phyloP scores from a whole-genome alignment of 2,888 invertebrate species.

The Drosophila testacea region DNA sequence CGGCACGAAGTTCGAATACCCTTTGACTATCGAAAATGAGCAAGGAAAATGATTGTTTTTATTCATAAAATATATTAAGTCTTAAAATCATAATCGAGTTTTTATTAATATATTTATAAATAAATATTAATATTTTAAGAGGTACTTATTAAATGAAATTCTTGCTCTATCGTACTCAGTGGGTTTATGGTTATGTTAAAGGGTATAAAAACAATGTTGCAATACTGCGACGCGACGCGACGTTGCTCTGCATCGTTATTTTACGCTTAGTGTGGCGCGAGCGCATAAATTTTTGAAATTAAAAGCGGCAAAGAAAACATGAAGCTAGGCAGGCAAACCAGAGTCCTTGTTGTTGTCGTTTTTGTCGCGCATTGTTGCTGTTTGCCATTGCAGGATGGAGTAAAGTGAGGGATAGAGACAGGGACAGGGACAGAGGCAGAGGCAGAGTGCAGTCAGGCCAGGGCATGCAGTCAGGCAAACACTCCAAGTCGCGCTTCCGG shows the following conservation, averaged over 20 bases:
- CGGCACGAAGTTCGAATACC: conserved; percentile 8
- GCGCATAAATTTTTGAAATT: conserved; percentile 82
- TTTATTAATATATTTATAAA: too few relatives aligned
- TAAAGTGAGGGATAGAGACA: not conserved
- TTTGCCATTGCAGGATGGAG: conserved; percentile 19
- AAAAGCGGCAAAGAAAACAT: conserved; percentile 81
- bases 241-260: conserved; percentile 71
- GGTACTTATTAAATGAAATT: not conserved
- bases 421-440: not conserved
- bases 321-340: conserved; percentile 74
- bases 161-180: not conserved
- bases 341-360: conserved; percentile 67
- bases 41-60: not conserved
- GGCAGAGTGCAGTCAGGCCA: conserved; percentile 40
- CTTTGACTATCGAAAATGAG: not conserved
- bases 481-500: conserved; percentile 79
- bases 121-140: not conserved
- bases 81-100: too few relatives aligned
- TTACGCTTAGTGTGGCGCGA: conserved; percentile 82
- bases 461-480: conserved; percentile 69
- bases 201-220: conserved; percentile 63
- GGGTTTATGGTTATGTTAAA: conserved; percentile 6
- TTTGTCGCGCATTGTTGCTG: conserved; percentile 73
- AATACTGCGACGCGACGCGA: conserved; percentile 47
- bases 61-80: not conserved